Conservation (phyloP, 2,888 invertebrate genomes). For the Tenthredo notha region DNA sequence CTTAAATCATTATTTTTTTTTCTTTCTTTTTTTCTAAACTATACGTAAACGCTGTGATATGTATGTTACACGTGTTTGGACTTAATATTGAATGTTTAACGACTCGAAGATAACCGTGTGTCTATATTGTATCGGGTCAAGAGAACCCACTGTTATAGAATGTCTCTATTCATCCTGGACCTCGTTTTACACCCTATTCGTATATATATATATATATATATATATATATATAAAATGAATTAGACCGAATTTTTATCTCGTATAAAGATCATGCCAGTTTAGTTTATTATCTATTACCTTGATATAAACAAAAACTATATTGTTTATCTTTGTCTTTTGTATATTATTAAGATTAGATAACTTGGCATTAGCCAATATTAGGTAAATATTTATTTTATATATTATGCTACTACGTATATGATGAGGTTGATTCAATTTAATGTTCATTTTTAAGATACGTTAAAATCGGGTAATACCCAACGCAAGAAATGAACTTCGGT, state of each 20-base stretch:
- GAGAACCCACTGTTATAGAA: not conserved
- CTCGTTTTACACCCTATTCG: not conserved
- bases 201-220: not conserved
- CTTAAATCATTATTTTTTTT: not conserved
- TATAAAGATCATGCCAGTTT: not conserved
- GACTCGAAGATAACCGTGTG: not conserved
- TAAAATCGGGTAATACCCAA: too few species aligned
- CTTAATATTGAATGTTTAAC: slow-evolving; percentile 2
- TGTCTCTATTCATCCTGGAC: not conserved
- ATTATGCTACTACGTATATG: not conserved
- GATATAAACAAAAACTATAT: not conserved
- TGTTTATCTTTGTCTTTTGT: not conserved
- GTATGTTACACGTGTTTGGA: not conserved
- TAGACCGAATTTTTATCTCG: not conserved
- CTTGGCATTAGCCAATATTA: not conserved
- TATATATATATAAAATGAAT: not conserved
- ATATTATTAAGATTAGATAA: not conserved
- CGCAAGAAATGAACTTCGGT: not conserved
- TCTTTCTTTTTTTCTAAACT: not conserved
- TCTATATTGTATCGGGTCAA: not conserved
- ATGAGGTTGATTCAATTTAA: not conserved
- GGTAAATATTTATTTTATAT: not conserved
- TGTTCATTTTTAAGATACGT: not conserved
- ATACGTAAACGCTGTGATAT: not conserved
- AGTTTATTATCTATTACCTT: not conserved